Percentiles rank a stretch among this genome's conserved stretches.
These are phyloP conservation scores for Cacoxenus indagator DNA, from an alignment of 2,888 invertebrate genomes.

Conservation along the genomic window DNA sequence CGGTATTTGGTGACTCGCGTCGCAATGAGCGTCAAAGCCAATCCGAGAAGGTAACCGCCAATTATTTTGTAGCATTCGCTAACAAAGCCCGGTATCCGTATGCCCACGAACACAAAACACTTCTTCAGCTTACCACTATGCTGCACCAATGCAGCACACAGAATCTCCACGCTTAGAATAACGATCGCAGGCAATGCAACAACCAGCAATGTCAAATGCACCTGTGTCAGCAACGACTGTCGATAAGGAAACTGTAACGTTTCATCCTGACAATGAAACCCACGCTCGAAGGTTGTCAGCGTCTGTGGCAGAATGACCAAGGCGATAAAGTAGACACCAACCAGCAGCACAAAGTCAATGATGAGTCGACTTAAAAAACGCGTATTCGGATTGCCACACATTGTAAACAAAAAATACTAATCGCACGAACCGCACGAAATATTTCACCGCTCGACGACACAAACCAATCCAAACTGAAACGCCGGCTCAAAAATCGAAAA, in stretches of 20 bases:
- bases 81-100: conserved; percentile 57
- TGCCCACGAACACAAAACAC: conserved; percentile 55
- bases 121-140: conserved; percentile 40
- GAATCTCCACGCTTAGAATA: conserved; percentile 56
- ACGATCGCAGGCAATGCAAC: conserved; percentile 55
- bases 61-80: conserved; percentile 62
- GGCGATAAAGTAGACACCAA: conserved; percentile 52
- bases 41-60: conserved; percentile 60
- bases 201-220: conserved; percentile 56
- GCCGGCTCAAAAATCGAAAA: neutral
- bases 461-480: neutral
- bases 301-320: conserved; percentile 54
- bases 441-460: conserved; percentile 16
- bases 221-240: conserved; percentile 50
- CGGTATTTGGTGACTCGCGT: conserved; percentile 41
- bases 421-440: neutral
- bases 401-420: conserved; percentile 34
- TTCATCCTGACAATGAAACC: conserved; percentile 96
- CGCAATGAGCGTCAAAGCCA: conserved; percentile 51
- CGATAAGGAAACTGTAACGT: conserved; percentile 85
- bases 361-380: conserved; percentile 59
- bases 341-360: conserved; percentile 55
- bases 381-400: conserved; percentile 62
- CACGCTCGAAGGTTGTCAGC: conserved; percentile 72
- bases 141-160: conserved; percentile 55